phyloP scores from a whole-genome alignment of 2,113 vertebrate genomes.

The Chroicocephalus ridibundus region DNA sequence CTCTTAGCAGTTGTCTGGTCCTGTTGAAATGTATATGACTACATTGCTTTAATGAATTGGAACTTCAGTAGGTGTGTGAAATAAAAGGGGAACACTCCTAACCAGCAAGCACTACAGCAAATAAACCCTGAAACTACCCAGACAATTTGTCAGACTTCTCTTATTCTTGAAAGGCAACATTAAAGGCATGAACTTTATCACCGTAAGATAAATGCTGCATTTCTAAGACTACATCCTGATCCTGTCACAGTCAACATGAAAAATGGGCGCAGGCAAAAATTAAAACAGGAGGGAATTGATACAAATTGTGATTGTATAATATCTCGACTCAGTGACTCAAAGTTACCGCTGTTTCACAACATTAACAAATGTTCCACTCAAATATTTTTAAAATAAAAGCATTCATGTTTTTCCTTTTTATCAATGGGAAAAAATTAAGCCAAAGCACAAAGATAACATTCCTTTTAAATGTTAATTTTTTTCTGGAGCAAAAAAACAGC shows the following conservation, averaged over 20 bases:
- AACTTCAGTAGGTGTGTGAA: not conserved
- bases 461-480: not conserved
- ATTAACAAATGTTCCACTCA: constrained; percentile 7
- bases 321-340: constrained; percentile 6
- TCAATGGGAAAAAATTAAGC: not conserved
- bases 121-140: not conserved
- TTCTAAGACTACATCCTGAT: constrained; percentile 6
- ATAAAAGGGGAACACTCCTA: not conserved
- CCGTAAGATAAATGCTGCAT: constrained; percentile 1
- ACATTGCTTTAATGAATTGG: not conserved
- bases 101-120: not conserved
- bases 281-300: not conserved
- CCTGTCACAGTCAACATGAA: not conserved
- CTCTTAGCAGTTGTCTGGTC: not conserved
- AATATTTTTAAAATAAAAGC: constrained; percentile 4
- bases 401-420: not conserved
- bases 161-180: not conserved
- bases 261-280: not conserved
- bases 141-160: not conserved
- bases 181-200: not conserved
- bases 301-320: not conserved
- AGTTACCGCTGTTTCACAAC: not conserved
- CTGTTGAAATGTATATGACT: not conserved
- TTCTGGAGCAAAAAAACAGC: not conserved
- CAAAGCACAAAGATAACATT: not conserved